phyloP scores from a whole-genome alignment of 2,888 invertebrate genomes.

The Philereme transversata region DNA sequence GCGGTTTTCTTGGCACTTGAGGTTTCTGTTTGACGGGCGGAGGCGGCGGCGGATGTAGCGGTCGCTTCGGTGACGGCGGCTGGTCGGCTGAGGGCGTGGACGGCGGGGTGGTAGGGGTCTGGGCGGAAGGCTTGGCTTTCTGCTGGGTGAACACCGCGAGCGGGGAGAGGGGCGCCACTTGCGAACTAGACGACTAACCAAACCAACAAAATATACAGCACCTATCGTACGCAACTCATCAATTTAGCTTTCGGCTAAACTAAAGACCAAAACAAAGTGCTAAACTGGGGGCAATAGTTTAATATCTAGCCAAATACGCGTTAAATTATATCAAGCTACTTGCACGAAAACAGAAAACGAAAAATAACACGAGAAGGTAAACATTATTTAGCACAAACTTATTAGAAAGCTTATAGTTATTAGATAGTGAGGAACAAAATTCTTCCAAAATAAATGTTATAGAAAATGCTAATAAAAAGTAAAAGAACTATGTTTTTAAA shows the following conservation, averaged over 20 bases:
- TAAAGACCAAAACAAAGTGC: conserved; percentile 57
- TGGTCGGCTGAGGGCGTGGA: conserved; percentile 46
- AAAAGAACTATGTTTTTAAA: conserved; percentile 63
- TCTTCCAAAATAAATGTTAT: conserved; percentile 83
- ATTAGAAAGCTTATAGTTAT: conserved; percentile 43
- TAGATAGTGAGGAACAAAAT: conserved; percentile 51
- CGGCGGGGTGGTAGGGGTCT: conserved; percentile 52
- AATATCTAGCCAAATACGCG: conserved; percentile 37
- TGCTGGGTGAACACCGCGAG: conserved; percentile 70
- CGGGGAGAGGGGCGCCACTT: conserved; percentile 68
- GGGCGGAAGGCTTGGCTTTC: conserved; percentile 59
- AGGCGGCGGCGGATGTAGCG: conserved; percentile 58
- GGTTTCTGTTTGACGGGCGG: conserved; percentile 70
- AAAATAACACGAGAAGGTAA: conserved; percentile 37
- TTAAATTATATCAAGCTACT: conserved; percentile 61
- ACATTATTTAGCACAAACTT: conserved; percentile 45
- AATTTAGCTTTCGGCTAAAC: conserved; percentile 46
- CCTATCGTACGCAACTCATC: conserved; percentile 52
- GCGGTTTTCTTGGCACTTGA: conserved; percentile 78
- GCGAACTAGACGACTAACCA: conserved; percentile 77
- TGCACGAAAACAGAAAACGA: conserved; percentile 70
- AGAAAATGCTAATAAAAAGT: conserved; percentile 61
- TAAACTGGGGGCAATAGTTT: conserved; percentile 40
- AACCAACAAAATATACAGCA: conserved; percentile 75
- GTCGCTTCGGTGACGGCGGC: conserved; percentile 49